Evolutionary conservation across 2,797 vertebrate species (phyloP).

Genomic region (Melanogrammus aeglefinus): DNA sequence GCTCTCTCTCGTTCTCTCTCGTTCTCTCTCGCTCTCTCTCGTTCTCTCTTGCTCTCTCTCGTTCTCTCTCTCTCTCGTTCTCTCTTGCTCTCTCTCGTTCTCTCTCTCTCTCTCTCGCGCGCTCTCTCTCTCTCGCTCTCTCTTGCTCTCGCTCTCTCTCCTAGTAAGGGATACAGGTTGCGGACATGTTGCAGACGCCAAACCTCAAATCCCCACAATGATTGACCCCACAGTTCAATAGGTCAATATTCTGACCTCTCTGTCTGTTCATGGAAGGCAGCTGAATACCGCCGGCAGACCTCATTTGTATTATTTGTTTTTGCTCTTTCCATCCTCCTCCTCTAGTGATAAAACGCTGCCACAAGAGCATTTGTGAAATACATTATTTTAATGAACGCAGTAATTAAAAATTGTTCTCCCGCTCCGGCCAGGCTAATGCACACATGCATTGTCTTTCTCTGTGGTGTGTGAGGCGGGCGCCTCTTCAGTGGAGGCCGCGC

Average conservation of each 20-base stretch:
- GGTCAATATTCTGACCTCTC: slow-evolving; percentile 53
- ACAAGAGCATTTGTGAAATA: neutral
- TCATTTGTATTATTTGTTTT: neutral
- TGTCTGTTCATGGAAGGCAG: slow-evolving; percentile 34
- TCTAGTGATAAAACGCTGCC: neutral
- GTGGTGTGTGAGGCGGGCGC: neutral
- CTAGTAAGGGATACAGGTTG: slow-evolving; percentile 31
- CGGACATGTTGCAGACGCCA: slow-evolving; percentile 36
- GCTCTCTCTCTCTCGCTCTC: neutral
- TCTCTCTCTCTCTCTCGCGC: neutral
- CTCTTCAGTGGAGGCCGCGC: neutral
- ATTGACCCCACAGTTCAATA: slow-evolving; percentile 32
- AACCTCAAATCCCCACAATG: slow-evolving; percentile 47
- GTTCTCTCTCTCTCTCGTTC: slow-evolving; percentile 7
- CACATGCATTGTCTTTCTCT: neutral
- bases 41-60: neutral
- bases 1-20: too few relatives aligned
- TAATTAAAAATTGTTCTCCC: neutral
- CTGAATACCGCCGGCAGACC: slow-evolving; percentile 25
- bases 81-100: slow-evolving; percentile 1
- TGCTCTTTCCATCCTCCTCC: neutral
- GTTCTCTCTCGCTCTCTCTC: too few relatives aligned
- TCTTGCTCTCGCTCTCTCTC: slow-evolving; percentile 1
- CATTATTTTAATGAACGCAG: neutral
- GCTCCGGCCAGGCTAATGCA: neutral